A percentile compares a stretch with the other conserved stretches of the same genome.
Evolutionary conservation across 2,888 invertebrate species (phyloP).

Genomic region (Cheilosia soror): DNA sequence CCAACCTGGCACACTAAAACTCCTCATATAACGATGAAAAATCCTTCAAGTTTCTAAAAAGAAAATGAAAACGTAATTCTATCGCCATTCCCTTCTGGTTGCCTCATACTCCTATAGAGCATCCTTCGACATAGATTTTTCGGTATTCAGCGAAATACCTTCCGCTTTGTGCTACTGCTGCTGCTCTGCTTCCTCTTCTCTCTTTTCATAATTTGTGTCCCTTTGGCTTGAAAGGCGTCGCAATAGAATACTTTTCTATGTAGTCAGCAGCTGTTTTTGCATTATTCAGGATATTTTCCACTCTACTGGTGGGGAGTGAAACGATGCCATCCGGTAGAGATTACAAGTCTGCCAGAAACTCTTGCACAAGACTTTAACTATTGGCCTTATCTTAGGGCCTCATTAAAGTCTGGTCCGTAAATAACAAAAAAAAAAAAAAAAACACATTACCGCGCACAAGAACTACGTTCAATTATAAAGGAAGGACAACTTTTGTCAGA

Average conservation of each 20-base stretch:
- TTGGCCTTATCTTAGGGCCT: conserved; percentile 50
- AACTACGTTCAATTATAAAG: conserved; percentile 35
- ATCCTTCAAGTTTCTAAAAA: conserved; percentile 45
- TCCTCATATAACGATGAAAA: conserved; percentile 1
- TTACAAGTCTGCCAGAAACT: conserved; percentile 39
- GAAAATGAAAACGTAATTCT: conserved; percentile 30
- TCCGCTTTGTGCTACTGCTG: conserved; percentile 46
- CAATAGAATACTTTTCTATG: conserved; percentile 22
- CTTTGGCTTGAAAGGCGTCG: conserved; percentile 28
- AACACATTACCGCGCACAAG: conserved; percentile 15
- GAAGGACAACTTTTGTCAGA: conserved; percentile 21
- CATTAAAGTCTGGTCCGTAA: conserved; percentile 47
- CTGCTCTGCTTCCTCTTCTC: too few species aligned
- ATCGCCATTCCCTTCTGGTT: conserved; percentile 29
- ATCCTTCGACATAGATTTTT: conserved; percentile 55
- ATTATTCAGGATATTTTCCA: conserved; percentile 41
- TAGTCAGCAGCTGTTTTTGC: conserved; percentile 54
- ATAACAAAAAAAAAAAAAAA: conserved; percentile 5
- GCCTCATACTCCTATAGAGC: background rate
- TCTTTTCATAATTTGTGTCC: conserved; percentile 32
- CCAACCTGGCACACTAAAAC: background rate
- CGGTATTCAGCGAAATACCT: conserved; percentile 56
- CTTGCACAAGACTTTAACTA: background rate
- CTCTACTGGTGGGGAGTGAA: background rate
- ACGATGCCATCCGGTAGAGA: conserved; percentile 31